Evolutionary conservation across 1,140 invertebrate species (phyloP).

Genomic region (Neodiprion pinetum): DNA sequence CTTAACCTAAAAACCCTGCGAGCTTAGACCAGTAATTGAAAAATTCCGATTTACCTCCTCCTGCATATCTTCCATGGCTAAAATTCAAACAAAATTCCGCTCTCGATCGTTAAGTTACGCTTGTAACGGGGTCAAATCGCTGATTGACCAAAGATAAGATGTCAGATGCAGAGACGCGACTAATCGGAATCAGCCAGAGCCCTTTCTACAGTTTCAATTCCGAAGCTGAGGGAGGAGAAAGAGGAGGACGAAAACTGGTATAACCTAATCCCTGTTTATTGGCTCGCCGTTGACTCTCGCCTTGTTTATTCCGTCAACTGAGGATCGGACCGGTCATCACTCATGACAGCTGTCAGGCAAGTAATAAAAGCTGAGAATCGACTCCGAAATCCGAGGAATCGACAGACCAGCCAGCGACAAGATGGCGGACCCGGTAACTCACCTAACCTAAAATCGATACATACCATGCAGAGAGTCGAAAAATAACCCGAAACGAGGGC

Average conservation of each 20-base stretch:
- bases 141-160: neutral
- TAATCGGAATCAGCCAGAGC: neutral
- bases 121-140: neutral
- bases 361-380: neutral
- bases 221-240: neutral
- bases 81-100: neutral
- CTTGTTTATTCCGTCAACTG: neutral
- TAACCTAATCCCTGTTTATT: neutral
- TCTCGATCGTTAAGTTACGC: neutral
- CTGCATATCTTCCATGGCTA: conserved; percentile 26
- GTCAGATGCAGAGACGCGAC: neutral
- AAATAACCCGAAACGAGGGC: neutral
- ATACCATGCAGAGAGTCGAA: neutral
- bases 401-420: neutral
- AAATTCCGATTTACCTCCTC: conserved; percentile 21
- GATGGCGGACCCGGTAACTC: neutral
- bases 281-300: neutral
- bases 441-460: neutral
- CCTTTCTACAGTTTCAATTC: neutral
- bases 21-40: conserved; percentile 9
- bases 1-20: too few relatives aligned
- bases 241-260: neutral
- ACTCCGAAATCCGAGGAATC: neutral
- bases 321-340: neutral
- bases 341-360: neutral